These are phyloP conservation scores for Archips xylosteana DNA, from an alignment of 2,888 invertebrate genomes.

Conservation along the genomic window DNA sequence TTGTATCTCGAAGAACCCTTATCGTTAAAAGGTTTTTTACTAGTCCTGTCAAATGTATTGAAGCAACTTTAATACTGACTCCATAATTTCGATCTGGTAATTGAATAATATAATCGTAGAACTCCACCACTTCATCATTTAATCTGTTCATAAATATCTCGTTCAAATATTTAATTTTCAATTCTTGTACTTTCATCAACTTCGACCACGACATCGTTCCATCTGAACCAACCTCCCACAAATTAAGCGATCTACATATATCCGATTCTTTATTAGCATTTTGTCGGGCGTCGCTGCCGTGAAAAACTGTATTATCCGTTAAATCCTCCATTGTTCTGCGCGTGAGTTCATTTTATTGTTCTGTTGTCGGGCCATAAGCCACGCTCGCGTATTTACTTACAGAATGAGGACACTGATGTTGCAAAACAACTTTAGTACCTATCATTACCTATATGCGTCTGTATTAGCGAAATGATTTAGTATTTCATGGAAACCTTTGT, in stretches of 20 bases:
- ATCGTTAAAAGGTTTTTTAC: no score
- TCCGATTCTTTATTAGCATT: constrained; percentile 1
- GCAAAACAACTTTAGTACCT: not conserved
- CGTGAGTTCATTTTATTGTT: constrained; percentile 44
- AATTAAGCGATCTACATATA: not conserved
- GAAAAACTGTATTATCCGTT: constrained; percentile 44
- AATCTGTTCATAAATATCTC: no score
- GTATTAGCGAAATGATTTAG: not conserved
- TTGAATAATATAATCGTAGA: no score
- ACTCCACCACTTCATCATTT: no score
- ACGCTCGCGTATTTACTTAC: constrained; percentile 34
- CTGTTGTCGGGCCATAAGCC: constrained; percentile 38
- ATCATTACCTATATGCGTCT: not conserved
- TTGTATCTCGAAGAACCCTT: no score
- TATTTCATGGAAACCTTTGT: not conserved
- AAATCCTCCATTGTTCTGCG: constrained; percentile 46
- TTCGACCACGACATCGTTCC: not conserved
- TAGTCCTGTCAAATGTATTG: no score
- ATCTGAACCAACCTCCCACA: constrained; percentile 2
- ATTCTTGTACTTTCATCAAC: not conserved
- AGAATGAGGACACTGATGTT: constrained; percentile 40
- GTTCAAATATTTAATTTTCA: not conserved
- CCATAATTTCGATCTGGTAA: no score
- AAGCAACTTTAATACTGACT: no score
- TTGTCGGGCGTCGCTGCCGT: constrained; percentile 14